Base-by-base conservation (phyloP, 2,888 invertebrate species). In the Yponomeuta malinellus region DNA sequence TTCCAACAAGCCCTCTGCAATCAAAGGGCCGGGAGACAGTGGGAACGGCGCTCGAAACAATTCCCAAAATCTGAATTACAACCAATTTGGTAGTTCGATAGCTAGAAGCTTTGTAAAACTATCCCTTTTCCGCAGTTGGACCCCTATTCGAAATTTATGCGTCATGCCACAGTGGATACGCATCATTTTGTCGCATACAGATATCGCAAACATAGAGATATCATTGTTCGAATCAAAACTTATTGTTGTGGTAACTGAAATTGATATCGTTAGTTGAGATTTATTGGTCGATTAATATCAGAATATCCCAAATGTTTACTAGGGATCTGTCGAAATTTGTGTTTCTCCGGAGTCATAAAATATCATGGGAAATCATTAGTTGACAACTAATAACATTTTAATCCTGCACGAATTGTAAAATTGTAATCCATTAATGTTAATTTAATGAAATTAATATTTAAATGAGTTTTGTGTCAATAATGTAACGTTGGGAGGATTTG, bases 51-150 rank as follows among this genome's bases (percentile, higher is more conserved):
- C 77, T 88, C 87, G 86, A 83, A 88, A 89, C 85, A 83, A 84
- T 88, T 87, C 82, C 83, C 85, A 76, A 86, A 86, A 85, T 87
- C 83, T 82, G 81, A 85, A 77, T 79, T 81, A 81, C 77, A 83
- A 81, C 83, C 85, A 87, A 88, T 89, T 88, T 83, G 81, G 65
- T 48, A 70, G 70, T 70, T 78, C 80, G 79, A 78, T 81, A 83
- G 83, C 83, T 83, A 85, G 23, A 84, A 84, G 82, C 79, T 79
- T 83, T 87, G 83, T 84, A 84, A 83, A 82, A 84, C 29, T 80
- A 81, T 80, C 80, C 77, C 76, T 75, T 78, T 75, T 73, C 73
- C 76, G 73, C 75, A 78, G 76, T 78, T 79, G 76, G 72, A 68
- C 72, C 73, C 75, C 69, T 10, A 52, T n/a, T 63, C 63, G 10